Percentiles rank a stretch among this genome's conserved stretches.
Conservation (phyloP, 2,797 vertebrate genomes). For the Menidia menidia region DNA sequence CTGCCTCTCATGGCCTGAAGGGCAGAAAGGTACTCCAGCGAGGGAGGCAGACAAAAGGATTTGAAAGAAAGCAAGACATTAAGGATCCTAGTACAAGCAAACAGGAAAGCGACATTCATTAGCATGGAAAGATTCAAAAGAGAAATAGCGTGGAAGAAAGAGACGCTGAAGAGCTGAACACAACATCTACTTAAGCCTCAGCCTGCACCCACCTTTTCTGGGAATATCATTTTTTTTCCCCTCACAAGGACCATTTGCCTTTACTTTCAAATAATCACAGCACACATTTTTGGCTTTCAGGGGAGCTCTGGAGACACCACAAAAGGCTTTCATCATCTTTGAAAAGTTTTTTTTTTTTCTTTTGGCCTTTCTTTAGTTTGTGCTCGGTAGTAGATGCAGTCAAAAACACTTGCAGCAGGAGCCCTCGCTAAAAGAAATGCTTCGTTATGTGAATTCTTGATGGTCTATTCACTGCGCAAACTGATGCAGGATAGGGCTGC, state of each 20-base stretch:
- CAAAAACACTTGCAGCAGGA: conserved; percentile 3
- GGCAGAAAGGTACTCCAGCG: no score
- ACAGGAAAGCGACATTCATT: neutral
- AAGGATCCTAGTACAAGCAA: neutral
- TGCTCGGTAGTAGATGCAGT: neutral
- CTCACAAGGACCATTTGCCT: conserved; percentile 10
- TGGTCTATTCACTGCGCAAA: conserved; percentile 12
- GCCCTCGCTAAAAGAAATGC: neutral
- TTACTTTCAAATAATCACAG: conserved; percentile 29
- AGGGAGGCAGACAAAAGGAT: neutral
- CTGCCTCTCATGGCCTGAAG: no score
- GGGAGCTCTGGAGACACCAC: conserved; percentile 5
- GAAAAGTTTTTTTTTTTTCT: conserved; percentile 2
- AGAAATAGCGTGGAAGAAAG: neutral
- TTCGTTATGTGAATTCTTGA: neutral
- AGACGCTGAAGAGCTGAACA: conserved; percentile 1
- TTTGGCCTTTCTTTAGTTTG: neutral
- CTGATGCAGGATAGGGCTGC: neutral
- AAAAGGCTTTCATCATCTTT: conserved; percentile 45
- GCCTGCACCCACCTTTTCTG: neutral
- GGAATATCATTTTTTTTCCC: conserved; percentile 2
- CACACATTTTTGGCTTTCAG: conserved; percentile 32
- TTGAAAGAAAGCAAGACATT: neutral
- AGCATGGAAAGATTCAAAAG: neutral
- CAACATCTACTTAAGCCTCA: conserved; percentile 19